These are phyloP conservation scores for Atrichornis clamosus DNA, from an alignment of 2,113 vertebrate genomes.

Conservation along the genomic window DNA sequence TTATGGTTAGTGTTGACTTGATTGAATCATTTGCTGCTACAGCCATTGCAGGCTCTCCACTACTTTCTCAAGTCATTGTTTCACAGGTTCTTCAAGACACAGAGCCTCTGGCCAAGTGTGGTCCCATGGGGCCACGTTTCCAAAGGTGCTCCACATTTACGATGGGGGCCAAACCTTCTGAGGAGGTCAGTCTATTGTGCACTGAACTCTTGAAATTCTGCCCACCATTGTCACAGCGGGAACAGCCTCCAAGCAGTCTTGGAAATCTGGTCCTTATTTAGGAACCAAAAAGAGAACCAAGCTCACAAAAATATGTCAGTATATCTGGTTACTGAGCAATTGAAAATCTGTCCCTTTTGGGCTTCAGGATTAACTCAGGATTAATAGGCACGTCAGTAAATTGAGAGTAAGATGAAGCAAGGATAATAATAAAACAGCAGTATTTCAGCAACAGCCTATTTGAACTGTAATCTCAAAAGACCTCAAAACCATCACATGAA, in stretches of 20 bases:
- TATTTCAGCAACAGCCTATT: neutral
- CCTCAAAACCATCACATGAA: neutral
- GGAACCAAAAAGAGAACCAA: constrained; percentile 25
- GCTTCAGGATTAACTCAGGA: constrained; percentile 5
- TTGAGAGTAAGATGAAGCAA: neutral
- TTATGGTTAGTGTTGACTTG: neutral
- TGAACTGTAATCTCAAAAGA: neutral
- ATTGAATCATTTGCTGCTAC: neutral
- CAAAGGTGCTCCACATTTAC: constrained; percentile 21
- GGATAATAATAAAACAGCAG: neutral
- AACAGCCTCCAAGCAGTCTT: constrained; percentile 34
- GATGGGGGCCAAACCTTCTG: neutral
- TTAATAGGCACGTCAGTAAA: constrained; percentile 1
- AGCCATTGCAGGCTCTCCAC: neutral
- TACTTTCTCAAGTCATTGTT: neutral
- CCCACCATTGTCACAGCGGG: constrained; percentile 52
- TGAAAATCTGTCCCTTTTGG: constrained; percentile 19
- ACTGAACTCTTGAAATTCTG: constrained; percentile 47
- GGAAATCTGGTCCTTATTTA: constrained; percentile 59
- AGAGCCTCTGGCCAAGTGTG: neutral
- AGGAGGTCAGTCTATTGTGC: constrained; percentile 20
- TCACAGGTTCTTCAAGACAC: neutral
- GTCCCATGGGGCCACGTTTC: neutral
- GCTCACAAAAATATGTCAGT: constrained; percentile 16
- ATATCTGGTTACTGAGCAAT: constrained; percentile 23